A percentile compares a stretch with the other conserved stretches of the same genome.
phyloP scores from a whole-genome alignment of 1,140 invertebrate genomes.

The Cylas formicarius region DNA sequence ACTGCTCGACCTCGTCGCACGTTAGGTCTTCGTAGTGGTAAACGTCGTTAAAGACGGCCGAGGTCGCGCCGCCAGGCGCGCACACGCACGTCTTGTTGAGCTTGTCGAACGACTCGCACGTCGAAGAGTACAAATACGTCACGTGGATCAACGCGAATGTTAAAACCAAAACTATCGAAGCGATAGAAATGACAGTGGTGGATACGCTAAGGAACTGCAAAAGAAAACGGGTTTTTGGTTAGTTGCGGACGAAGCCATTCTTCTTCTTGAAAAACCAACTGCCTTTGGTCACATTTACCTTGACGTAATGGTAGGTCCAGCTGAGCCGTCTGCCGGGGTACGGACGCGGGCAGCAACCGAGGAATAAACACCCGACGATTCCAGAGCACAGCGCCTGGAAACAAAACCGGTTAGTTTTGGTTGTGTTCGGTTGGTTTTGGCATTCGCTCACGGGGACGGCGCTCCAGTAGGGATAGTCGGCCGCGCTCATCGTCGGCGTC shows the following conservation, averaged over 20 bases:
- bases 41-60: constrained; percentile 20
- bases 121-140: constrained; percentile 37
- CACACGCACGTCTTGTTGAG: constrained; percentile 39
- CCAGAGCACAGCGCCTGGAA: constrained; percentile 43
- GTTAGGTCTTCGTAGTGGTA: constrained; percentile 44
- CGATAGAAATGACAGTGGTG: constrained; percentile 38
- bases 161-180: constrained; percentile 40
- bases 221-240: constrained; percentile 1
- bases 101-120: constrained; percentile 37
- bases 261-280: not conserved
- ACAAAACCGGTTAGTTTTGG: no score
- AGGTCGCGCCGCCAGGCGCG: constrained; percentile 14
- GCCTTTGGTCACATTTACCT: constrained; percentile 34
- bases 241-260: not conserved
- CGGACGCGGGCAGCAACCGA: constrained; percentile 44
- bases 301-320: constrained; percentile 38
- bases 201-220: constrained; percentile 42
- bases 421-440: not conserved
- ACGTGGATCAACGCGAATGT: constrained; percentile 44
- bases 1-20: constrained; percentile 43
- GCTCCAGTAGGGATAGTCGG: constrained; percentile 58
- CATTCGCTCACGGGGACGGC: constrained; percentile 52
- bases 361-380: constrained; percentile 40
- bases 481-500: constrained; percentile 49
- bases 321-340: constrained; percentile 41